A percentile compares a stretch with the other conserved stretches of the same genome.
These are phyloP conservation scores for Dryomyza anilis DNA, from an alignment of 2,888 invertebrate genomes.

Conservation along the genomic window DNA sequence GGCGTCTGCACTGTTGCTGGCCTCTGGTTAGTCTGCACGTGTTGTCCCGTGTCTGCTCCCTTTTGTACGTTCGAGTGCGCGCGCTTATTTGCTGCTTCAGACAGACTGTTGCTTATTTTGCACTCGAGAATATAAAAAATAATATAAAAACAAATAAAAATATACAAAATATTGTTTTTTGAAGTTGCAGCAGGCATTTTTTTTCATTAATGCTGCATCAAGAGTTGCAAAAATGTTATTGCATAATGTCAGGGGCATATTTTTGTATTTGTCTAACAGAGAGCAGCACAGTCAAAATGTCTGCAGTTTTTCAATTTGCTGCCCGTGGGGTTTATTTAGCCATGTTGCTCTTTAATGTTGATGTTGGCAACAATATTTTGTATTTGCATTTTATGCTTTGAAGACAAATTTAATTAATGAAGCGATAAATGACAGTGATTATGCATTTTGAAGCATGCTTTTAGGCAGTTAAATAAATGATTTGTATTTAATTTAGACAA, in stretches of 20 bases:
- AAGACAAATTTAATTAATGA: no score
- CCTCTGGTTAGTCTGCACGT: conserved; percentile 4
- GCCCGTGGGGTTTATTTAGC: conserved; percentile 14
- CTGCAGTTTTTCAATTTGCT: conserved; percentile 13
- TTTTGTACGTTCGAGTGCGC: not conserved
- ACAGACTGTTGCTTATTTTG: conserved; percentile 38
- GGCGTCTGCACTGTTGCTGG: conserved; percentile 20
- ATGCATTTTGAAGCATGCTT: no score
- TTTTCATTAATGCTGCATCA: not conserved
- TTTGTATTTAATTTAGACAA: no score
- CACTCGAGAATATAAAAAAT: conserved; percentile 37
- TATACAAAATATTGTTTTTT: conserved; percentile 15
- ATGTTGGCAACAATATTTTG: no score
- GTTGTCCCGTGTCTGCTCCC: not conserved
- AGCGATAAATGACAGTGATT: no score
- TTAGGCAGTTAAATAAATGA: no score
- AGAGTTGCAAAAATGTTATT: conserved; percentile 8
- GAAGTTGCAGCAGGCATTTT: not conserved
- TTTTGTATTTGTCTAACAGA: conserved; percentile 39
- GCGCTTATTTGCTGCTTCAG: not conserved
- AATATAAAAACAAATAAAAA: conserved; percentile 17
- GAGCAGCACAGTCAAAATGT: not conserved
- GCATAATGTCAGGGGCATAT: conserved; percentile 41
- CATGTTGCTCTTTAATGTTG: no score
- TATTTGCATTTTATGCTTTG: no score